Evolutionary conservation across 2,888 invertebrate species (phyloP), one percentile per base, ranked within the genome.

Genomic region (Beris chalybata): DNA sequence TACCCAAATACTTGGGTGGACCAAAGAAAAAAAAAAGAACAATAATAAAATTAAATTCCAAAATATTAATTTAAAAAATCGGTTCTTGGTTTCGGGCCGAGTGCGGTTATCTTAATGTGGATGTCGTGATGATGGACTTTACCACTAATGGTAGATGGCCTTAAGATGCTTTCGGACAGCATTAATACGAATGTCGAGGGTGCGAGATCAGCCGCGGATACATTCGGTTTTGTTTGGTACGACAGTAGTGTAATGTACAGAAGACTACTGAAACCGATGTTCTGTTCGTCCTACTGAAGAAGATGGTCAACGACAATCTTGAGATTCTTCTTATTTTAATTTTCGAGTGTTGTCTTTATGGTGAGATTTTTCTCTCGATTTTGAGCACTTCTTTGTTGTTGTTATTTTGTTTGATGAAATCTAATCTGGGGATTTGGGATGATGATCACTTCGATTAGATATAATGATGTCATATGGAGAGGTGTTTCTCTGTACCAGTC

Each of bases 61-160:
- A 29, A 58, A 45, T 45, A 58, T 58, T 58, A 58, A 44, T 45
- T 45, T 44, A 58, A 44, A 45, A 45, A 58, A 58, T 45, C 57
- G 30, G 44, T 29, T 58, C 22, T 12, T 13, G 11, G 52, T 52
- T 52, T 52, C 52, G 15, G 22, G 7, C 9, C 31, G 31, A 54
- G 12, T n/a, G 31, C 31, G 53, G 58, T 67, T 67, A 67, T 67
- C 67, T 67, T 67, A 67, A 67, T 65, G 65, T 64, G 67, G 57
- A 54, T 58, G 68, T 68, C 68, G 68, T 68, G 68, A 68, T 68
- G 68, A 68, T 64, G 68, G 68, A 66, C 58, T 68, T 68, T 61
- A 45, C 38, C 58, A 66, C 66, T 68, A 68, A 68, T 68, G 68
- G 66, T 66, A 43, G 61, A 56, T 66, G 65, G 57, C 58, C 66